Percentiles rank a stretch among this genome's conserved stretches.
Conservation (phyloP, 2,888 invertebrate species). For the Rotaria socialis region DNA sequence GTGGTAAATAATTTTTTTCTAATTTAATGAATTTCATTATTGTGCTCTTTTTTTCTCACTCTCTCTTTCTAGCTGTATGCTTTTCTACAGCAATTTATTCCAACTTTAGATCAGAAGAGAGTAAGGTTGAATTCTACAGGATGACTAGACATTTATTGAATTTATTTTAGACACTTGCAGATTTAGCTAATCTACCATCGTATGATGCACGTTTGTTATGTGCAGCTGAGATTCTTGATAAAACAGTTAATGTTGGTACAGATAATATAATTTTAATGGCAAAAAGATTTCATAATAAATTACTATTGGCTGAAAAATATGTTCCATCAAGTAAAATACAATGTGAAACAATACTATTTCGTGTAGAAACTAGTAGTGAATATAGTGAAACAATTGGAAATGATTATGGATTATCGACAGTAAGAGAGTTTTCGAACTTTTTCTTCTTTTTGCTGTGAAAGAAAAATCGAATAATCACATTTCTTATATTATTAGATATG, state of each 20-base stretch:
- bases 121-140: background rate
- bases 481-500: background rate
- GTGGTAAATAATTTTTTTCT: background rate
- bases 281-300: slow-evolving; percentile 7
- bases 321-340: background rate
- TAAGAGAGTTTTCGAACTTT: background rate
- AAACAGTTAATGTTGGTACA: background rate
- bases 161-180: background rate
- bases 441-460: background rate
- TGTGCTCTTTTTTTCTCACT: background rate
- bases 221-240: slow-evolving; percentile 4
- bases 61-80: background rate
- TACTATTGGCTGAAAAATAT: background rate
- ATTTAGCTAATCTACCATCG: background rate
- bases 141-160: no score
- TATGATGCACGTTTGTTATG: background rate
- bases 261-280: background rate
- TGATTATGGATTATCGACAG: background rate
- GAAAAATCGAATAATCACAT: background rate
- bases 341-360: slow-evolving; percentile 24
- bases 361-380: slow-evolving; percentile 8
- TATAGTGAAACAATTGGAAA: slow-evolving; percentile 35
- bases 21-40: background rate
- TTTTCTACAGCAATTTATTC: slow-evolving; percentile 1
- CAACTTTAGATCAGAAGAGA: slow-evolving; percentile 19